A percentile compares a stretch with the other conserved stretches of the same genome.
phyloP scores from a whole-genome alignment of 1,140 invertebrate species.

The Tigriopus japonicus region DNA sequence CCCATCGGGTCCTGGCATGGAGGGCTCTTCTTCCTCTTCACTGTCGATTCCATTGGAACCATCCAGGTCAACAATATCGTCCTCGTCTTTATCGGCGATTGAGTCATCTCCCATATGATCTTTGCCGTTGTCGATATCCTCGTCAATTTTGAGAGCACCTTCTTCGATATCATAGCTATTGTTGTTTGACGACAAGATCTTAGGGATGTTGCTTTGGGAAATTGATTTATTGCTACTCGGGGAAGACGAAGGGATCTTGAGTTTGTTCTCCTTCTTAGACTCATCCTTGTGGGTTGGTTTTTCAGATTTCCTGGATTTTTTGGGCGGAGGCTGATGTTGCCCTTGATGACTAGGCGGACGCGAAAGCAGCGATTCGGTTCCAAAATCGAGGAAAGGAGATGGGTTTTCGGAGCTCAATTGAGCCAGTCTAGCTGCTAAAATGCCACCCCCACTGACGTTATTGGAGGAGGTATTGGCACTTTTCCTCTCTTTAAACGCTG shows the following conservation, averaged over 20 bases:
- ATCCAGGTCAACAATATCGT: not conserved
- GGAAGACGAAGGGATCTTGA: too few relatives aligned
- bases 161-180: conserved; percentile 2
- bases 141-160: conserved; percentile 13
- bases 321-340: not conserved
- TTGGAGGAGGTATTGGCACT: not conserved
- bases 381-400: not conserved
- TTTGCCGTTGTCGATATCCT: conserved; percentile 4
- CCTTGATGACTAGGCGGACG: not conserved
- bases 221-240: too few relatives aligned
- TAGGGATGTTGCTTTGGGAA: too few relatives aligned
- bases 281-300: too few relatives aligned
- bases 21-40: conserved; percentile 12
- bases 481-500: conserved; percentile 1
- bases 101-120: not conserved
- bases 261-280: too few relatives aligned
- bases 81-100: not conserved
- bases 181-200: not conserved
- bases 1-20: conserved; percentile 1
- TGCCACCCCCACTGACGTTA: not conserved
- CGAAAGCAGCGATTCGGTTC: not conserved
- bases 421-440: conserved; percentile 11
- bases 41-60: conserved; percentile 5
- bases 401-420: conserved; percentile 1
- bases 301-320: too few relatives aligned